phyloP scores from a whole-genome alignment of 2,113 vertebrate species.

The Neogale vison region DNA sequence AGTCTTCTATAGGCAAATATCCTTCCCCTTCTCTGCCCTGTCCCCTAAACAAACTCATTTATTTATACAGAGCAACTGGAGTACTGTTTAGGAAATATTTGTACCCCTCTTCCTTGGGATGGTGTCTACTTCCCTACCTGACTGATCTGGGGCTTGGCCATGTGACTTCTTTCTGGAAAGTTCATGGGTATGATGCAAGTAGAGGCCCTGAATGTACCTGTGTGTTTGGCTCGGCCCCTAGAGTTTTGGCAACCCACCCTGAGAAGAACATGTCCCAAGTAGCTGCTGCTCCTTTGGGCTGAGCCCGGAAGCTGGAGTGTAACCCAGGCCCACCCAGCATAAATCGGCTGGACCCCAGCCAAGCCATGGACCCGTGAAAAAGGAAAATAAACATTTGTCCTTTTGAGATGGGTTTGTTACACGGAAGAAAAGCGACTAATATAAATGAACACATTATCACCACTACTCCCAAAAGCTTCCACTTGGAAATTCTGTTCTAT shows the following conservation, averaged over 20 bases:
- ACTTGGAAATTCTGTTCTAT: neutral
- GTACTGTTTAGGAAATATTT: neutral
- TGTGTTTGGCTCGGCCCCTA: neutral
- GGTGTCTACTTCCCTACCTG: neutral
- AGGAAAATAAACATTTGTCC: neutral
- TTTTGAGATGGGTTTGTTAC: neutral
- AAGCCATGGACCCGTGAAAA: neutral
- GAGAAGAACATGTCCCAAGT: neutral
- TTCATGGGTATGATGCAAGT: neutral
- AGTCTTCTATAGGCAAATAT: neutral
- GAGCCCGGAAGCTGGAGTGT: too few relatives aligned
- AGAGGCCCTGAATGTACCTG: neutral
- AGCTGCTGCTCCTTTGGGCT: neutral
- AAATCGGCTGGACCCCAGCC: neutral
- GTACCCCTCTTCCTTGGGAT: neutral
- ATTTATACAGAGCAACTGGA: neutral
- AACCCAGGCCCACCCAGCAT: neutral
- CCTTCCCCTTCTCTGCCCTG: neutral
- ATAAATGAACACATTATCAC: neutral
- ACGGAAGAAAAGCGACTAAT: neutral
- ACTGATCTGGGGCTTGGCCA: neutral
- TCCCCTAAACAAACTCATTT: neutral
- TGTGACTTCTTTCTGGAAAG: neutral
- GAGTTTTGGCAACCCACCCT: neutral
- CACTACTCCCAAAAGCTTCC: neutral